These are phyloP conservation scores for Chionomys nivalis DNA, from an alignment of 2,113 vertebrate genomes.

Conservation along the genomic window DNA sequence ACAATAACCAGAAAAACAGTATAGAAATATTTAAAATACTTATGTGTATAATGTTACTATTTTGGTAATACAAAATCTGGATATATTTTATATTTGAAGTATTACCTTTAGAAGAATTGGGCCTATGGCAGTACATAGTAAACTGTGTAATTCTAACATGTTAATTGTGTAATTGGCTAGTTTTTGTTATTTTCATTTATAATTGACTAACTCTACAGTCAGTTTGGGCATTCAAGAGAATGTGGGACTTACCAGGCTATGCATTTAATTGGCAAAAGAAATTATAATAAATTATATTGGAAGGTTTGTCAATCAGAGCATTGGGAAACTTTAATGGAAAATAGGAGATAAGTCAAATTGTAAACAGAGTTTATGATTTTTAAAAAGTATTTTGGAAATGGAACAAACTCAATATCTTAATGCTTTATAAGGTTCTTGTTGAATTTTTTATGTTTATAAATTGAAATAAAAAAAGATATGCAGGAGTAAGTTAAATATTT, in stretches of 20 bases:
- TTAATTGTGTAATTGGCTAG: neutral
- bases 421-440: neutral
- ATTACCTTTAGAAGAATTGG: neutral
- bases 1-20: slow-evolving; percentile 25
- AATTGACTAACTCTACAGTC: neutral
- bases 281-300: neutral
- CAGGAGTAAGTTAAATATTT: neutral
- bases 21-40: slow-evolving; percentile 30
- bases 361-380: slow-evolving; percentile 17
- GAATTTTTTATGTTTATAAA: neutral
- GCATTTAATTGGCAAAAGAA: neutral
- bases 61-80: slow-evolving; percentile 20
- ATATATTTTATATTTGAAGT: neutral
- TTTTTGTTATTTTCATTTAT: neutral
- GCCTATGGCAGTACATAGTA: neutral
- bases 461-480: neutral
- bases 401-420: neutral
- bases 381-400: neutral
- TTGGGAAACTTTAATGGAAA: neutral
- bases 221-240: slow-evolving; percentile 18
- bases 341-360: neutral
- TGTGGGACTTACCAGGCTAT: neutral
- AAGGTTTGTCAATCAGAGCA: neutral
- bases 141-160: neutral
- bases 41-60: neutral